phyloP scores from a whole-genome alignment of 2,888 invertebrate genomes.

The Polydrusus cervinus region DNA sequence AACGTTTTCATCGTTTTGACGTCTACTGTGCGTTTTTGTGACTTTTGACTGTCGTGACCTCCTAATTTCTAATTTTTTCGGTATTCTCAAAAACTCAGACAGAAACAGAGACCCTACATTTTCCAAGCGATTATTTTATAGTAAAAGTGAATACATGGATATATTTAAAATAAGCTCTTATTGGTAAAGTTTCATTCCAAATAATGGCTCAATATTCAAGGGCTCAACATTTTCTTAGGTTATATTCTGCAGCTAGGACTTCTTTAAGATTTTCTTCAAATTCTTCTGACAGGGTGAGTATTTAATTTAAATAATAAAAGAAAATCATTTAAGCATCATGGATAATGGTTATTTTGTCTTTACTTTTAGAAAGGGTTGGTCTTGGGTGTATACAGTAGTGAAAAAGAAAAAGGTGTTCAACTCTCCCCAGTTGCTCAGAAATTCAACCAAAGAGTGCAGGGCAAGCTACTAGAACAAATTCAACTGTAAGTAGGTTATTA shows the following conservation, averaged over 20 bases:
- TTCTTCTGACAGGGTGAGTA: slow-evolving; percentile 57
- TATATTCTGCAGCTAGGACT: slow-evolving; percentile 58
- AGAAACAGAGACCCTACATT: background rate
- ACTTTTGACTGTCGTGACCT: background rate
- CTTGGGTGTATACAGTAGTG: slow-evolving; percentile 73
- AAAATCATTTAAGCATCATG: background rate
- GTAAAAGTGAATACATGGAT: background rate
- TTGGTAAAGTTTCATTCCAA: background rate
- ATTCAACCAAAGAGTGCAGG: slow-evolving; percentile 71
- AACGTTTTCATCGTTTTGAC: background rate
- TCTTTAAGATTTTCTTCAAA: slow-evolving; percentile 57
- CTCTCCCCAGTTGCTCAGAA: slow-evolving; percentile 72
- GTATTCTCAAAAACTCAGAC: slow-evolving; percentile 8
- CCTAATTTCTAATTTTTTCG: background rate
- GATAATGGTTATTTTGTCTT: slow-evolving; percentile 27
- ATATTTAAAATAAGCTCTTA: background rate
- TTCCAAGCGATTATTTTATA: background rate
- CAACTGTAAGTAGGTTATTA: slow-evolving; percentile 72
- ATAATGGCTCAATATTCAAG: slow-evolving; percentile 53
- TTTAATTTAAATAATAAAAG: background rate
- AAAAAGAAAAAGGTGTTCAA: slow-evolving; percentile 68
- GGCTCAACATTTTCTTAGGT: slow-evolving; percentile 62
- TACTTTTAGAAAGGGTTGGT: slow-evolving; percentile 74
- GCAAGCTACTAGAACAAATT: slow-evolving; percentile 72
- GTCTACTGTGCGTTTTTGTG: background rate